Evolutionary conservation across 2,797 vertebrate species (phyloP).

Genomic region (Tragopan temminckii): DNA sequence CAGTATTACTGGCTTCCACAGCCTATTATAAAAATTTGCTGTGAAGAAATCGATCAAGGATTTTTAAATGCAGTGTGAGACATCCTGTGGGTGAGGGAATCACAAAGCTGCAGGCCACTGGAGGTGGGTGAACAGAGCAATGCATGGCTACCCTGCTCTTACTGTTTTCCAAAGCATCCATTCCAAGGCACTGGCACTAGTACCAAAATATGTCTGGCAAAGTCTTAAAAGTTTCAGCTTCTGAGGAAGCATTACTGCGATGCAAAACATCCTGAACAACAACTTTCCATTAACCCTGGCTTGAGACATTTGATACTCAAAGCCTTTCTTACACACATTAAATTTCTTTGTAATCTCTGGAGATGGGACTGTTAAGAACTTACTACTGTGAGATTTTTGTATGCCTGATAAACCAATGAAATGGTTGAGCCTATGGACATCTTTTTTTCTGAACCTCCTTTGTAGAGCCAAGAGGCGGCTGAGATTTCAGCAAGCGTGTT

Average conservation of each 20-base stretch:
- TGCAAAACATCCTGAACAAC: neutral
- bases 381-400: neutral
- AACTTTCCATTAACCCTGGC: neutral
- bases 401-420: slow-evolving; percentile 30
- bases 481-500: neutral
- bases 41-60: neutral
- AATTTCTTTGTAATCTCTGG: slow-evolving; percentile 6
- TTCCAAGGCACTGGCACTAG: neutral
- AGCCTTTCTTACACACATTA: neutral
- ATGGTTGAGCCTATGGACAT: neutral
- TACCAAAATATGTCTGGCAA: neutral
- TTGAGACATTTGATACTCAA: neutral
- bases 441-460: neutral
- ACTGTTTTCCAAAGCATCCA: neutral
- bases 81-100: neutral
- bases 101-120: neutral
- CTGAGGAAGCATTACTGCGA: neutral
- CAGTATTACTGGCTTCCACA: neutral
- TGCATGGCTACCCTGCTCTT: neutral
- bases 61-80: neutral
- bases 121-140: neutral
- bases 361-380: neutral
- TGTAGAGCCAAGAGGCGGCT: neutral
- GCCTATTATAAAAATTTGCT: neutral
- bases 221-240: neutral